Base-by-base conservation (phyloP, 1,140 invertebrate genomes). In the Drosophila novamexicana region DNA sequence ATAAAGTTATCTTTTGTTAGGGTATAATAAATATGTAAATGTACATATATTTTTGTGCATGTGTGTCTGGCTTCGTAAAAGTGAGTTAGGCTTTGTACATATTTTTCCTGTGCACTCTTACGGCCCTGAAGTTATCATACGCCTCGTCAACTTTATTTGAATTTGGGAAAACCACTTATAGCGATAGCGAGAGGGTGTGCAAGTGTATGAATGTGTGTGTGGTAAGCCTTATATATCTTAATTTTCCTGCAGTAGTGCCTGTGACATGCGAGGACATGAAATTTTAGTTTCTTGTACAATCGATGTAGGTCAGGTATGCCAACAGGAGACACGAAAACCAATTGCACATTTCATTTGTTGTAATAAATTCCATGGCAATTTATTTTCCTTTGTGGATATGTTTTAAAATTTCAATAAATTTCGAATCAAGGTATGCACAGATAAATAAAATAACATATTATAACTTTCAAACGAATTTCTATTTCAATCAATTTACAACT, bases 91-190 rank as follows among this genome's bases (percentile, higher is more conserved):
- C 22, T 59, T 37, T 66, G 18, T 65, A 37, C 37, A 18, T 18
- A 57, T 14, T 57, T 40, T 45, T 16, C 4, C 14, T 22, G 40
- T 56, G 39, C 57, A 8, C 47, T 58, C 40, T 42, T 69, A 49
- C 65, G 54, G 64, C 29, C 59, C 52, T 69, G 52, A 59, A 70
- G 62, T 61, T 74, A 84, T 70, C 77, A 70, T 69, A 44, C 42
- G 68, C 68, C 58, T 66, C 39, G 72, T 67, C 72, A 72, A 72
- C 59, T 84, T 74, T 81, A 70, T 75, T 74, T 74, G 69, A 42
- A 70, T 39, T 61, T 57, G 10, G 12, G 52, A 44, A 45, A 61
- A 10, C 7, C 5, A 6, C 22, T 29, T 29, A 52, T 6, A 54
- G n/a, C 2, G n/a, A 53, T 7, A 40, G 14, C 10, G 9, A 29